Conservation (phyloP, 2,113 vertebrate species). For the Lates calcarifer region DNA sequence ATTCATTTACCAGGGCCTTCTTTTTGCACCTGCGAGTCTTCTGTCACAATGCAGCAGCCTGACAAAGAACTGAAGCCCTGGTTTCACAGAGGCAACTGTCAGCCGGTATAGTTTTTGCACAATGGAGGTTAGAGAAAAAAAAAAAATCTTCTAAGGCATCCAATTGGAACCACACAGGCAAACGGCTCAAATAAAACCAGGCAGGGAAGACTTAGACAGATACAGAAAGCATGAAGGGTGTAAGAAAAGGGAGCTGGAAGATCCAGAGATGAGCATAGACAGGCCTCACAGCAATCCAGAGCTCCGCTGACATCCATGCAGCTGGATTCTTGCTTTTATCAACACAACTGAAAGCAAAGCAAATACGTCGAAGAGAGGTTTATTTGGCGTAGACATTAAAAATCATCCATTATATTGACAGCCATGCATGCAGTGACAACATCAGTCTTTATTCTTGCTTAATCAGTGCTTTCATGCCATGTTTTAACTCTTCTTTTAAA, state of each 20-base stretch:
- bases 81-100: slow-evolving; percentile 73
- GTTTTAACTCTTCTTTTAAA: slow-evolving; percentile 33
- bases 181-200: slow-evolving; percentile 62
- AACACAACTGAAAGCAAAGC: slow-evolving; percentile 64
- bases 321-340: slow-evolving; percentile 65
- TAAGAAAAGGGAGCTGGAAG: slow-evolving; percentile 55
- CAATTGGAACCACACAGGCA: slow-evolving; percentile 67
- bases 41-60: slow-evolving; percentile 71
- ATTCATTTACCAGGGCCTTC: slow-evolving; percentile 57
- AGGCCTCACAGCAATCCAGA: slow-evolving; percentile 45
- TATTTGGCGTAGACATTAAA: slow-evolving; percentile 62
- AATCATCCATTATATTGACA: slow-evolving; percentile 72
- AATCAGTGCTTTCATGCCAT: slow-evolving; percentile 58
- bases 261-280: slow-evolving; percentile 63
- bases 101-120: slow-evolving; percentile 61
- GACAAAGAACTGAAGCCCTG: slow-evolving; percentile 69
- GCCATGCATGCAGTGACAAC: slow-evolving; percentile 61
- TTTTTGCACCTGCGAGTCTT: slow-evolving; percentile 77
- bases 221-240: slow-evolving; percentile 52
- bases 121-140: slow-evolving; percentile 61
- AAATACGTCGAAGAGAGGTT: slow-evolving; percentile 62
- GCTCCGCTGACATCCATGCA: slow-evolving; percentile 47
- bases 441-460: slow-evolving; percentile 41
- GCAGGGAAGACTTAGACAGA: slow-evolving; percentile 48
- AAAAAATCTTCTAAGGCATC: slow-evolving; percentile 64